Base-by-base conservation (phyloP, 1,140 invertebrate species). In the Drosophila suzukii region DNA sequence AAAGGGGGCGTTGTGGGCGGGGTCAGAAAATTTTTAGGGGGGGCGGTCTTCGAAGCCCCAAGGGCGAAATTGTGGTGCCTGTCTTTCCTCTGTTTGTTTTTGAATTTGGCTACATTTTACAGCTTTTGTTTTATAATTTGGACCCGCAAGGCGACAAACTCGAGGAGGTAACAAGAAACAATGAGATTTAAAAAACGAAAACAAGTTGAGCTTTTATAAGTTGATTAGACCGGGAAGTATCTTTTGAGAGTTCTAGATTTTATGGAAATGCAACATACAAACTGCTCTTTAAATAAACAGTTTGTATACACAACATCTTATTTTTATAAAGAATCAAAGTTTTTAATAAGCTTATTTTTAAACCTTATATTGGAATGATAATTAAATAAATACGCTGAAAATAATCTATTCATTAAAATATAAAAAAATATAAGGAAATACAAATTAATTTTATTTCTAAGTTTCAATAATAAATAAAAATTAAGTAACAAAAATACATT, bases 91-190 rank as follows among this genome's bases (percentile, higher is more conserved):
- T 88, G 83, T 88, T 86, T 86, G 83, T 88, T 82, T 88, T 88
- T 76, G 78, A 75, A 74, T 71, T 88, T 74, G 68, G 58, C 72
- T 75, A 71, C 65, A 75, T 84, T 83, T 83, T 79, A 57, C 53
- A 89, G 84, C 84, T 84, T 80, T 89, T 88, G 83, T 86, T 89
- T 78, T 81, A 72, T 75, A 83, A 83, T 86, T 86, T 78, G 67
- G 24, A 66, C 63, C 83, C 82, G 70, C 67, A 76, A 66, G 61
- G 75, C 81, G 61, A 76, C 62, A 75, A 78, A 65, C 75, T 70
- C 57, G 55, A 74, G 58, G 41, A 51, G 53, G 47, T 27, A 61
- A 77, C 36, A 58, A 63, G 50, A 34, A 49, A 76, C 38, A 70
- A 71, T 43, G 70, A 34, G 20, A 39, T 36, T 59, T 54, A 61